Evolutionary conservation across 2,113 vertebrate species (phyloP).

Genomic region (Eubucco bourcierii): DNA sequence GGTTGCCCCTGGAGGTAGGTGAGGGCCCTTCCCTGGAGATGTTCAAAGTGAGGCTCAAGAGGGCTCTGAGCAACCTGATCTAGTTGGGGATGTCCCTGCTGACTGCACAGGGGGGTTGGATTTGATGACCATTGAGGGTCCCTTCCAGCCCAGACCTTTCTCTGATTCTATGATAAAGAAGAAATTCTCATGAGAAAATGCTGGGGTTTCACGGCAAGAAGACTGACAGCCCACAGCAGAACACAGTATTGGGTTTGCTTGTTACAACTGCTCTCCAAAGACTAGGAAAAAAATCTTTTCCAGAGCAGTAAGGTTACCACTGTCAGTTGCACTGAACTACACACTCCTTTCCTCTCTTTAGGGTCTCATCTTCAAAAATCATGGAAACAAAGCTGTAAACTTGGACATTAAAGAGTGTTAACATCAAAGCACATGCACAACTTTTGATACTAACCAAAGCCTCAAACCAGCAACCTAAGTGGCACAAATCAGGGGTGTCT

Average conservation of each 20-base stretch:
- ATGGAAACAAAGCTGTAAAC: conserved; percentile 60
- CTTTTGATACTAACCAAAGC: conserved; percentile 64
- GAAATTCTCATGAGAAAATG: conserved; percentile 14
- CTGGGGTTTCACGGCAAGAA: neutral
- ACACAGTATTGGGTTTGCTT: neutral
- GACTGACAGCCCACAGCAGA: neutral
- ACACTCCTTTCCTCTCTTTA: neutral
- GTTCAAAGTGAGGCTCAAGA: too few species aligned
- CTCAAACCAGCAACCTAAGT: conserved; percentile 29
- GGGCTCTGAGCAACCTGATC: too few species aligned
- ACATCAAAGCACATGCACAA: conserved; percentile 43
- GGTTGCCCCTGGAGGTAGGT: too few species aligned
- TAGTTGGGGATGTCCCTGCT: too few species aligned
- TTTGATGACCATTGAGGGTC: too few species aligned
- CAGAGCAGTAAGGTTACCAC: conserved; percentile 31
- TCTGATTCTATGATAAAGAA: neutral
- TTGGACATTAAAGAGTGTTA: conserved; percentile 59
- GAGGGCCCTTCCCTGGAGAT: too few species aligned
- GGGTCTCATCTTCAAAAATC: conserved; percentile 63
- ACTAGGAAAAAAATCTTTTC: neutral
- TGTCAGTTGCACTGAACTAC: conserved; percentile 30
- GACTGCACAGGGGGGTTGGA: too few species aligned
- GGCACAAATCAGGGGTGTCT: conserved; percentile 37
- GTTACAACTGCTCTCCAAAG: conserved; percentile 7
- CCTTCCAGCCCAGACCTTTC: too few species aligned